Evolutionary conservation across 2,113 vertebrate genomes (phyloP), one percentile per base, ranked within the genome.

Genomic region (Cyanoderma ruficeps): DNA sequence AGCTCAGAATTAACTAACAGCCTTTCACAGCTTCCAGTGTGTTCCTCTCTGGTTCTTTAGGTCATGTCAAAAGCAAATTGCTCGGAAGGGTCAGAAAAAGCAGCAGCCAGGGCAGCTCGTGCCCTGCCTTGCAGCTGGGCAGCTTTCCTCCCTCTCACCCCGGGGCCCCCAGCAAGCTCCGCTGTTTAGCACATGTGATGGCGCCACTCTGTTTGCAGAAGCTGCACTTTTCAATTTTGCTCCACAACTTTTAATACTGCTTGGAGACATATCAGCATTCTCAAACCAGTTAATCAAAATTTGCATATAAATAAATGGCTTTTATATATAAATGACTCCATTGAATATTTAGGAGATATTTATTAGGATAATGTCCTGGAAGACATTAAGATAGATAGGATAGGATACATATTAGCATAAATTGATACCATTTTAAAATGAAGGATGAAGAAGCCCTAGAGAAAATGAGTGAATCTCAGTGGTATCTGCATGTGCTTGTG

Each of bases 81-180:
- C 20, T n/a, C 65, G 27, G 30, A 41, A 52, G 50, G 50, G 30
- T 33, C 23, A 68, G 1, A 17, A 64, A 64, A 44, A 53, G 44
- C 28, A 70, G 35, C 37, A 80, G 28, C 24, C 74, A 57, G 71
- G 18, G 19, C 2, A 53, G 10, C 30, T 42, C 0, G 0, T 24
- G 25, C 37, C 10, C 53, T 20, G 42, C 68, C 59, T 44, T 53
- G 33, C 74, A 56, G 67, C 74, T 53, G 71, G 18, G 22, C 1
- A 50, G 56, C 20, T 63, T 69, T 83, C 20, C 49, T 69, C 42
- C 52, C 37, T 67, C 39, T 46, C 44, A 7, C 11, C 27, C 15
- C 0, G 0, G 22, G 52, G 47, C 1, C 4, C 18, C 25, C 37
- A 21, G 25, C 52, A 57, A 53, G n/a, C 56, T 24, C 55, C 9